Base-by-base conservation (phyloP, 2,113 vertebrate species). In the Dissostichus mawsoni region DNA sequence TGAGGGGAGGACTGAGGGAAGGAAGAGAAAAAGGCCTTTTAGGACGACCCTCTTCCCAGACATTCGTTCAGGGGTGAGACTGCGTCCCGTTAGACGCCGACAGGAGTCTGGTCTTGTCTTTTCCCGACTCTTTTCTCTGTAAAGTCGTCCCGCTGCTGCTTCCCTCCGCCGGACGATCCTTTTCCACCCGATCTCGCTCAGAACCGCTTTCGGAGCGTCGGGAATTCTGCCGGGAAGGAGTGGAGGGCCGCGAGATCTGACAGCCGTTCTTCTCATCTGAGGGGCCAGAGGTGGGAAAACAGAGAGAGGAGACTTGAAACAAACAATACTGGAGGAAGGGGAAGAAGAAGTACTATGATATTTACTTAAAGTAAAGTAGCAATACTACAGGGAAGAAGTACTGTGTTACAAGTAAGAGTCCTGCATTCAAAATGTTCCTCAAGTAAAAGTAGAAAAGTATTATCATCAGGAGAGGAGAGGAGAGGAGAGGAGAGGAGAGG, bases 211-310 rank as follows among this genome's bases (percentile, higher is more conserved):
- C 97, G 0, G 95, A 96, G 58, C 94, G 96, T 70, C 89, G 74
- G 56, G 96, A 84, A 77, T 96, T 96, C 89, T 97, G 97, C 55
- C 95, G 95, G 4, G 96, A 95, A 3, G 95, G 95, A 13, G 96
- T 94, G 56, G 95, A 92, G 36, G 96, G 95, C 33, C 92, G 91
- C 2, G 95, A 89, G 64, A 96, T 93, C 87, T 94, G 92, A 14
- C 25, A 29, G 25, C 96, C 97, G 0, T 97, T 98, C 93, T 97
- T 98, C 93, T 98, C 97, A 81, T 98, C 96, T 94, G 80, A 62
- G 57, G 9, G 6, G 33, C 2, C 6, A 63, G 12, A 55, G 25
- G 77, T 71, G 36, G 36, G 36, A 7, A 45, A 80, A 69, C 13
- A 16, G 56, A 45, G 56, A n/a, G 11, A 17, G 14, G 71, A 8